Evolutionary conservation across 2,888 invertebrate species (phyloP).

Genomic region (Micropterix aruncella): DNA sequence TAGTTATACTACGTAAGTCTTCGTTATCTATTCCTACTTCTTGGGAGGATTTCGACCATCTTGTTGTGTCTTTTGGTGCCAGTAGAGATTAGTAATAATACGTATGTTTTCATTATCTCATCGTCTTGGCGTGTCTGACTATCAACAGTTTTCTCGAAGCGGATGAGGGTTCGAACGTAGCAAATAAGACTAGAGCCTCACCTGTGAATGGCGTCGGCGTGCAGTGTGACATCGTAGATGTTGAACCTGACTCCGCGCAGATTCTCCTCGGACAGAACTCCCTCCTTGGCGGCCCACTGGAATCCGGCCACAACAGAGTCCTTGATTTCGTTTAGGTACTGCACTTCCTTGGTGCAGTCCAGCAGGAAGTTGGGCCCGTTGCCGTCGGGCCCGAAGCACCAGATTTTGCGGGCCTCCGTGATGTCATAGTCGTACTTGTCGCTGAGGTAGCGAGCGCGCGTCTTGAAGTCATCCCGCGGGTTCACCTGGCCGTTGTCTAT

Average conservation of each 20-base stretch:
- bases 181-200: no score
- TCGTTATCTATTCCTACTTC: no score
- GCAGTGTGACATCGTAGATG: conserved; percentile 97
- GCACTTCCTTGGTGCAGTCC: conserved; percentile 99
- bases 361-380: conserved; percentile 95
- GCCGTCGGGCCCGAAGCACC: conserved; percentile 99
- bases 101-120: no score
- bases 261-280: conserved; percentile 97
- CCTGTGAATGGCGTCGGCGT: conserved; percentile 97
- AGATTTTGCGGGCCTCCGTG: conserved; percentile 96
- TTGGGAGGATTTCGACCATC: no score
- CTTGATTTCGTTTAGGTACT: conserved; percentile 99
- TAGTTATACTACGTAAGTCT: no score
- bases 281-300: conserved; percentile 99
- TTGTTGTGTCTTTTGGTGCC: no score
- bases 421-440: conserved; percentile 97
- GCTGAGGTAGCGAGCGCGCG: conserved; percentile 83
- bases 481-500: conserved; percentile 94
- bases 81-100: no score
- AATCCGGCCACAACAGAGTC: conserved; percentile 97
- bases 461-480: conserved; percentile 94
- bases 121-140: no score
- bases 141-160: no score
- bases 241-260: conserved; percentile 82
- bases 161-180: no score